Conservation (phyloP, 2,113 vertebrate genomes). For the Rhineura floridana region DNA sequence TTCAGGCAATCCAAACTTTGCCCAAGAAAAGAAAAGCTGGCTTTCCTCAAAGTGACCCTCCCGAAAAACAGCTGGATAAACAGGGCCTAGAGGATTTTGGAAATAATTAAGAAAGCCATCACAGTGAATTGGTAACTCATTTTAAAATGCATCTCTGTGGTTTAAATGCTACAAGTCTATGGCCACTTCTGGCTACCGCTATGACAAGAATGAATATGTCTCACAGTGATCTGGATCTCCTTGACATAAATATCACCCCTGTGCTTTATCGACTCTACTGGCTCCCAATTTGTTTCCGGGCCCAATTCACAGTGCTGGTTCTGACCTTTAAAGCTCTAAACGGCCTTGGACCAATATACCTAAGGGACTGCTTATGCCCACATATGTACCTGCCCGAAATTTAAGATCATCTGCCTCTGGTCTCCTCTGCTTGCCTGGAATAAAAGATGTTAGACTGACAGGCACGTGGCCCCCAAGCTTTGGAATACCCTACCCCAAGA, state of each 20-base stretch:
- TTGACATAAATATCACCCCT: neutral
- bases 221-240: neutral
- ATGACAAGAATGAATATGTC: neutral
- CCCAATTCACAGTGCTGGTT: too few relatives aligned
- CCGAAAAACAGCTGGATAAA: neutral
- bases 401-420: too few relatives aligned
- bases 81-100: neutral
- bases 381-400: too few relatives aligned
- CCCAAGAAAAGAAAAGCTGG: neutral
- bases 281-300: too few relatives aligned
- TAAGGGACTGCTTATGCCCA: too few relatives aligned
- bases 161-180: neutral
- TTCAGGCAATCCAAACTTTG: neutral
- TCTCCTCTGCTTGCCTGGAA: too few relatives aligned
- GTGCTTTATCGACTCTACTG: too few relatives aligned
- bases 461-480: too few relatives aligned
- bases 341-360: too few relatives aligned
- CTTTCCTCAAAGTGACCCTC: neutral
- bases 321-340: too few relatives aligned
- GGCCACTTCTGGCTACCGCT: neutral
- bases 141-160: neutral
- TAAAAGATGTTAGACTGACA: too few relatives aligned
- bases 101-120: neutral
- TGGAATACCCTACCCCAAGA: too few relatives aligned
- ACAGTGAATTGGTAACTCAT: neutral